Evolutionary conservation across 2,113 vertebrate genomes (phyloP).

Genomic region (Vombatus ursinus): DNA sequence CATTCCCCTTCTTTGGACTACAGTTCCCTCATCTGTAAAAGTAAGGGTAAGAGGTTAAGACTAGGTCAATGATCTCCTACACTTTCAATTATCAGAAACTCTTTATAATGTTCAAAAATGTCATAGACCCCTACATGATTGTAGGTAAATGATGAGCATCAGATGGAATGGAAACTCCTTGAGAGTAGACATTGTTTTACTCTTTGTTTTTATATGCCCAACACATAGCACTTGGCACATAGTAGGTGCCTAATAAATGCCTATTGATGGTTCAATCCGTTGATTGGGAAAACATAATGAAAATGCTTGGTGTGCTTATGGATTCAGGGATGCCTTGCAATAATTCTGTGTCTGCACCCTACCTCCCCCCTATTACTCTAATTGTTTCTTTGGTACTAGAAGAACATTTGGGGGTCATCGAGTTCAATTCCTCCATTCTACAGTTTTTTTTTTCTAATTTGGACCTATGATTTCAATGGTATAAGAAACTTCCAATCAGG

Average conservation of each 20-base stretch:
- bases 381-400: not conserved
- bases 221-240: not conserved
- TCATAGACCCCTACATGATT: not conserved
- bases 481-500: not conserved
- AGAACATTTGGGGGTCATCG: not conserved
- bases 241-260: not conserved
- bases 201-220: not conserved
- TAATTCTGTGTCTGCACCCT: not conserved
- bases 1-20: not conserved
- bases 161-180: not conserved
- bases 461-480: not conserved
- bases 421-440: not conserved
- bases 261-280: not conserved
- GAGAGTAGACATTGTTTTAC: not conserved
- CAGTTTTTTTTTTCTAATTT: not conserved
- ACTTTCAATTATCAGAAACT: not conserved
- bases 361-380: not conserved
- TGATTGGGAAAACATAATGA: not conserved
- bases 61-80: not conserved
- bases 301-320: not conserved
- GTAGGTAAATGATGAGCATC: not conserved
- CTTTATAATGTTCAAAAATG: not conserved
- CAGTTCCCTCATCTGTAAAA: not conserved
- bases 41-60: not conserved
- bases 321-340: not conserved